phyloP scores from a whole-genome alignment of 2,888 invertebrate genomes.

The Proisotoma minuta region DNA sequence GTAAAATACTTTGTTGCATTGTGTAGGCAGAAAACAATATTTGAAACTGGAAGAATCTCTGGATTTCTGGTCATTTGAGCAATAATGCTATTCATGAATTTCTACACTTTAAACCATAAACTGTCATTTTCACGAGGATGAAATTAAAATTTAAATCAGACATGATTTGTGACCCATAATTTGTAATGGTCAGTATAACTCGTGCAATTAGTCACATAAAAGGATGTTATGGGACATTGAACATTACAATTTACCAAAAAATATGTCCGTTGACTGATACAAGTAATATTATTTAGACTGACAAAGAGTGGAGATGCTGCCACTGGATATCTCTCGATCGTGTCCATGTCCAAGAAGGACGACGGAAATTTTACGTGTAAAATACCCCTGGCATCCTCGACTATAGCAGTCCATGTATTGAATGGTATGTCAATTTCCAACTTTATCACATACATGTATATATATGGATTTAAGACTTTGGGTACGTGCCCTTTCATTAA shows the following conservation, averaged over 20 bases:
- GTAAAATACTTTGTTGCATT: too few species aligned
- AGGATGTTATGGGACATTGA: not conserved
- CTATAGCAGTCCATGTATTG: conserved; percentile 60
- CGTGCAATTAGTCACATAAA: not conserved
- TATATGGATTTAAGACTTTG: too few species aligned
- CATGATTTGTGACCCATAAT: not conserved
- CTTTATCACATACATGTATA: too few species aligned
- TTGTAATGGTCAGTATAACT: not conserved
- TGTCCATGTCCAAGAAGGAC: conserved; percentile 57
- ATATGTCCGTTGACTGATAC: not conserved
- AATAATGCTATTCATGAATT: not conserved
- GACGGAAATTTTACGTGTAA: conserved; percentile 61
- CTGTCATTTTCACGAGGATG: not conserved
- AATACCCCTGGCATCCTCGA: conserved; percentile 55
- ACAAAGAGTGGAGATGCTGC: conserved; percentile 42
- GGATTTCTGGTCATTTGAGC: not conserved
- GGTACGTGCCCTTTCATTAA: too few species aligned
- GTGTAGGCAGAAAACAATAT: too few species aligned
- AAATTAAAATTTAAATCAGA: not conserved
- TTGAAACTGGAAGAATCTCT: too few species aligned
- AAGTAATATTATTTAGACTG: conserved; percentile 8
- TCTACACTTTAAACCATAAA: not conserved
- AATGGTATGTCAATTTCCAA: conserved; percentile 54
- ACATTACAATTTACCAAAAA: not conserved
- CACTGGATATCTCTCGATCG: conserved; percentile 39